Evolutionary conservation across 1,140 invertebrate species (phyloP).

Genomic region (Parapsyche elsis): DNA sequence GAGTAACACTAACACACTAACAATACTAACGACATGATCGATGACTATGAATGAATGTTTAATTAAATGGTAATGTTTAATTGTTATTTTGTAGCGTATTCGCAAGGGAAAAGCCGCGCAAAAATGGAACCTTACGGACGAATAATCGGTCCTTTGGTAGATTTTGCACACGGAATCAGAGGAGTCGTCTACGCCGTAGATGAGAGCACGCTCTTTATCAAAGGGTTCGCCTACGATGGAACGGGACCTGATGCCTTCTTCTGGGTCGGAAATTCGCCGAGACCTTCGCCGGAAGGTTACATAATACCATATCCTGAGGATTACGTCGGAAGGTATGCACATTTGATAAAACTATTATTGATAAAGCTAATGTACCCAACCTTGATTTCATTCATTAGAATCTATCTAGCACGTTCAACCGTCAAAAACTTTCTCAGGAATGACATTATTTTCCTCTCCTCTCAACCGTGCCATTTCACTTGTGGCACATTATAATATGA

Average conservation of each 20-base stretch:
- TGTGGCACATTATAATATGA: too few species aligned
- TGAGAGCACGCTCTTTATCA: conserved; percentile 87
- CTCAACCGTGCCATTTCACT: too few species aligned
- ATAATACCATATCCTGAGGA: conserved; percentile 88
- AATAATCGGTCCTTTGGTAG: conserved; percentile 75
- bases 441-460: too few species aligned
- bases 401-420: too few species aligned
- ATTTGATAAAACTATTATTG: too few species aligned
- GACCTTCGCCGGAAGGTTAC: conserved; percentile 81
- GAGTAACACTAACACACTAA: conserved; percentile 5
- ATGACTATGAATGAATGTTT: conserved; percentile 1
- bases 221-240: conserved; percentile 88
- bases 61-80: neutral
- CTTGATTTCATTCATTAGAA: too few species aligned
- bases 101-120: conserved; percentile 41
- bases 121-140: conserved; percentile 77
- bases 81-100: conserved; percentile 27
- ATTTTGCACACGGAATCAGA: conserved; percentile 79
- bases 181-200: conserved; percentile 88
- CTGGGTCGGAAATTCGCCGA: conserved; percentile 83
- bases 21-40: neutral
- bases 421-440: too few species aligned
- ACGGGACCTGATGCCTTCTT: conserved; percentile 87
- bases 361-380: too few species aligned
- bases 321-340: conserved; percentile 73